Conservation (phyloP, 2,113 vertebrate genomes). For the Notarius quadriscutis region DNA sequence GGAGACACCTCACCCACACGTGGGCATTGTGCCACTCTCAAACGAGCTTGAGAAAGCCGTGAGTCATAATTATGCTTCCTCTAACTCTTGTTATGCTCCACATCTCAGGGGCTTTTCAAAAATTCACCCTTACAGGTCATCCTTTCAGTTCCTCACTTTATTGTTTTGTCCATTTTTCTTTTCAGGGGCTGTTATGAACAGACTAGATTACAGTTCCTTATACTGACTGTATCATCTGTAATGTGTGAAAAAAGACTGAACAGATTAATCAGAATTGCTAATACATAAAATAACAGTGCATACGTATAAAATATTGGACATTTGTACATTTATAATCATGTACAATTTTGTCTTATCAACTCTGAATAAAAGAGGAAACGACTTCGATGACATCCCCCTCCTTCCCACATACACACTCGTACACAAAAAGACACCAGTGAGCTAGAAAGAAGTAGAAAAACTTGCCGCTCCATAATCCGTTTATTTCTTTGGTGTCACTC, state of each 20-base stretch:
- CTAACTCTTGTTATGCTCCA: neutral
- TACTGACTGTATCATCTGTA: neutral
- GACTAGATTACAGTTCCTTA: neutral
- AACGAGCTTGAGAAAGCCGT: constrained; percentile 4
- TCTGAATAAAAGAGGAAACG: neutral
- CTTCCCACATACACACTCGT: no score
- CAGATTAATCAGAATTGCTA: neutral
- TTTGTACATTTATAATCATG: neutral
- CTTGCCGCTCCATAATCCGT: no score
- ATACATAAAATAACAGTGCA: neutral
- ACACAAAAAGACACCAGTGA: no score
- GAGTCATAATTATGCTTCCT: constrained; percentile 39
- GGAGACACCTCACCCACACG: neutral
- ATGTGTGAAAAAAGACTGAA: neutral
- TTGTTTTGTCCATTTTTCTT: constrained; percentile 8
- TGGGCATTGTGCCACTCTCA: constrained; percentile 3
- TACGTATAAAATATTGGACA: neutral
- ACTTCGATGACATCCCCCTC: neutral
- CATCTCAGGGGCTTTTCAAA: neutral
- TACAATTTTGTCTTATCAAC: neutral
- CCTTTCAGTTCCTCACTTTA: constrained; percentile 15
- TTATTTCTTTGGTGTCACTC: no score
- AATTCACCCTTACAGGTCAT: neutral
- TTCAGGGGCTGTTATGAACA: neutral
- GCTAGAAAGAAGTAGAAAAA: no score